Percentiles rank a stretch among this genome's conserved stretches.
phyloP scores from a whole-genome alignment of 2,888 invertebrate species.

The Meiosimyza decipiens region DNA sequence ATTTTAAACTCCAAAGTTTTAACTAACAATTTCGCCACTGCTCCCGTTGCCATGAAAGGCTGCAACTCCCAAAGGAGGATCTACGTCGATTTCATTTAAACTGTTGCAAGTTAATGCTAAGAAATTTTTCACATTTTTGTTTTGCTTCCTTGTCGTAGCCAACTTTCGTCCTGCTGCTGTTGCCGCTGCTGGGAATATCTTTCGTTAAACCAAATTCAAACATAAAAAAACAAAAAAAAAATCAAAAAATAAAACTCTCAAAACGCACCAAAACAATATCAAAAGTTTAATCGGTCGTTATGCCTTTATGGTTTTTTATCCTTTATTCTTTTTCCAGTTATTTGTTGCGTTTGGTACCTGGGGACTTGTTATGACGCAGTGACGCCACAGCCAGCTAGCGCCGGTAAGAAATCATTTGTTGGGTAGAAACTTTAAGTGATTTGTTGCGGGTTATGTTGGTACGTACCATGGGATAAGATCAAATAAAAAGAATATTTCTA shows the following conservation, averaged over 20 bases:
- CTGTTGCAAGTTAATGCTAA: constrained; percentile 26
- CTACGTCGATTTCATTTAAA: constrained; percentile 25
- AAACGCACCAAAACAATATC: constrained; percentile 32
- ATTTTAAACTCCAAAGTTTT: constrained; percentile 32
- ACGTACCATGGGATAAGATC: no score
- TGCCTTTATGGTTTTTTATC: constrained; percentile 32
- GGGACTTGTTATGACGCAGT: constrained; percentile 23
- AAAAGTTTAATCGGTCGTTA: constrained; percentile 34
- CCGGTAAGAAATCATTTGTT: constrained; percentile 2
- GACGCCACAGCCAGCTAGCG: background rate
- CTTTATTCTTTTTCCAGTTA: constrained; percentile 20
- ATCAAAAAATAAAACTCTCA: background rate
- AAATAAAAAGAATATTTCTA: no score
- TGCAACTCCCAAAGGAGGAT: constrained; percentile 10
- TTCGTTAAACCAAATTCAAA: background rate
- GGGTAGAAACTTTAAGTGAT: constrained; percentile 4
- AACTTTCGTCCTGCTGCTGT: background rate
- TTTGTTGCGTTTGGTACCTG: constrained; percentile 26
- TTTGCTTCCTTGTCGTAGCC: background rate
- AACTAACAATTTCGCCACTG: background rate
- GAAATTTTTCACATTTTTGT: background rate
- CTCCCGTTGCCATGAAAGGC: background rate
- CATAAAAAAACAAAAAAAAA: background rate
- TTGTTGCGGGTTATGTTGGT: background rate
- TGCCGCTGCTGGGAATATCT: background rate